phyloP scores from a whole-genome alignment of 1,140 invertebrate species.

The Drosophila murphyi region DNA sequence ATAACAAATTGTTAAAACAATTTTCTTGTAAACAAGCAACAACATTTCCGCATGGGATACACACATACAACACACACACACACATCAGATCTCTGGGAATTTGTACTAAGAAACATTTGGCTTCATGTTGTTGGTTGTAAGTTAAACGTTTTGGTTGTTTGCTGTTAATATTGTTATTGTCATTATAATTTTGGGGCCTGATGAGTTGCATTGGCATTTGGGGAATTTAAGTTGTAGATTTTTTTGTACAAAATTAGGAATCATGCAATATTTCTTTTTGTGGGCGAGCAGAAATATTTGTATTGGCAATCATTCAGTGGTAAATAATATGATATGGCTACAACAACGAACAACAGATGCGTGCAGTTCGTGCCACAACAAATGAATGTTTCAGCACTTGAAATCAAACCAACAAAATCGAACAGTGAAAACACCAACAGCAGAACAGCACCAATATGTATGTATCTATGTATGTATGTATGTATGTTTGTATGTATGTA shows the following conservation, averaged over 20 bases:
- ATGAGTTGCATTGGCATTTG: slow-evolving; percentile 20
- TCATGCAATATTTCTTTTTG: not conserved
- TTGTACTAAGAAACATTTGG: slow-evolving; percentile 42
- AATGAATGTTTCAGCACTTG: slow-evolving; percentile 59
- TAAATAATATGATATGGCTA: slow-evolving; percentile 41
- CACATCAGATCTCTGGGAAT: slow-evolving; percentile 48
- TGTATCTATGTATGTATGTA: not conserved
- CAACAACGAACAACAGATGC: slow-evolving; percentile 51
- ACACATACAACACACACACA: slow-evolving; percentile 23
- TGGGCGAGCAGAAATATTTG: slow-evolving; percentile 28
- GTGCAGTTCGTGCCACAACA: slow-evolving; percentile 65
- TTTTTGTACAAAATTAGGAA: not conserved
- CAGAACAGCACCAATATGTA: not conserved
- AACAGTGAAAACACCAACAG: slow-evolving; percentile 8
- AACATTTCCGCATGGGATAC: slow-evolving; percentile 56
- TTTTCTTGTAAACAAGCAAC: slow-evolving; percentile 56
- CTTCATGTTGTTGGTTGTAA: slow-evolving; percentile 36
- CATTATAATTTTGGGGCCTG: not conserved
- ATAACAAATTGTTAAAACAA: slow-evolving; percentile 53
- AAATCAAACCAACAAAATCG: slow-evolving; percentile 27
- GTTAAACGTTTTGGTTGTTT: slow-evolving; percentile 25
- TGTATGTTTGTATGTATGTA: not conserved
- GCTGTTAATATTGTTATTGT: slow-evolving; percentile 17
- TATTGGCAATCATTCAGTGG: slow-evolving; percentile 32
- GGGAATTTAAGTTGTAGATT: slow-evolving; percentile 7